Base-by-base conservation (phyloP, 2,888 invertebrate species). In the Trichacis sp. region DNA sequence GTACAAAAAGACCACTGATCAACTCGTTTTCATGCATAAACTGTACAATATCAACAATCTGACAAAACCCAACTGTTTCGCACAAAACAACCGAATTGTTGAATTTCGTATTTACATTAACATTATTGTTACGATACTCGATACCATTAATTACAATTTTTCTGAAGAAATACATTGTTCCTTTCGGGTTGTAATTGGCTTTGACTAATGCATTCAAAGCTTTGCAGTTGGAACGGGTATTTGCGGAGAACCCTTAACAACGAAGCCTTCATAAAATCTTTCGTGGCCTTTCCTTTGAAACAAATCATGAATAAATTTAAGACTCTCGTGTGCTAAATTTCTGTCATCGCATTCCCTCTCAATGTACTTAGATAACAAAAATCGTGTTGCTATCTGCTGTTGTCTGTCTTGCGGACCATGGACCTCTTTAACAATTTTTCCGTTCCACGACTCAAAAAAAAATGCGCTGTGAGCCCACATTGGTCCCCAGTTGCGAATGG, bases 381-480 rank as follows among this genome's bases (percentile, higher is more conserved):
- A 52, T 14, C 52, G 9, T 24, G 15, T 24, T 4, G 17, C 24
- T 11, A 52, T 52, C 40, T 52, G 43, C 4, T 9, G 12, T 3
- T n/a, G 36, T 36, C 12, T 3, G n/a, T 36, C 36, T 2, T 51
- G 2, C 33, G 36, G 42, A 15, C 36, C 2, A 46, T 33, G 12
- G 45, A 24, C 24, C 30, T 54, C 18, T 46, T 15, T 8, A 54
- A 15, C 2, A 46, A 29, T 24, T 49, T 48, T 15, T 5, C 48
- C 33, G 18, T 56, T 56, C 56, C 56, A 57, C 5, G 50, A 49
- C n/a, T 57, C 57, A 15, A 50, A 57, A n/a, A 33, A 1, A 45
- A 43, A 49, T 18, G 50, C 33, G 8, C 42, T 24, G 19, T 50
- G 18, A 19, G 19, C 14, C 49, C 43, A 48, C 11, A 42, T 29